Evolutionary conservation across 2,888 invertebrate genomes (phyloP), one percentile per base, ranked within the genome.

Genomic region (Sarcophaga carnaria): DNA sequence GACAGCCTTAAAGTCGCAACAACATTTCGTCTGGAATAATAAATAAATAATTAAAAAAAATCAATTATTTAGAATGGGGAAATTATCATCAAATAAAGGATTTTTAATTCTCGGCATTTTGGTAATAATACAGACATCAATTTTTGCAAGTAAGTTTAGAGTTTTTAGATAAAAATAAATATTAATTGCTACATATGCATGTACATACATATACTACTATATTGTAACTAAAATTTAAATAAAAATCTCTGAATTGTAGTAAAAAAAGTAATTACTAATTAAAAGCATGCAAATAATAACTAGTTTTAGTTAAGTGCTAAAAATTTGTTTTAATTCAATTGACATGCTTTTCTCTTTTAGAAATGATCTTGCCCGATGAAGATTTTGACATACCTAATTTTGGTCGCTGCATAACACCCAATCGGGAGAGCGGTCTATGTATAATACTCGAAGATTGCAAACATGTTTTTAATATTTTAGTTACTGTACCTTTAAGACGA

Each of bases 361-460:
- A 89, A 83, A 88, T 91, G 45, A 89, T 89, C 81, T 92, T 92
- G 80, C 92, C 92, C 70, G 91, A 92, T 80, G 92, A 92, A 88
- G 90, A 90, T 0, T 80, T 83, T 25, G 84, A 89, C 79, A 89
- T 92, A 17, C 89, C 90, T 4, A 93, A 92, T 86, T 93, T 91
- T 86, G 93, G 92, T 25, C 91, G 92, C 49, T 93, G 93, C 85
- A 88, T 91, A n/a, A 93, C 93, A 45, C 93, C 93, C 2, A 92
- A 92, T 74, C 89, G 91, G 22, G 91, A 92, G 80, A 91, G 92
- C n/a, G 93, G 92, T 0, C 85, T 91, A 4, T 93, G 93, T 89
- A 90, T 93, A 22, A 86, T 89, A 63, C 87, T 93, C 60, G 90
- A 92, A 83, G 91, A 93, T 83, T 93, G 93, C 62, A 91, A 91